Base-by-base conservation (phyloP, 2,797 vertebrate genomes). In the Schizopygopsis pylzovi region DNA sequence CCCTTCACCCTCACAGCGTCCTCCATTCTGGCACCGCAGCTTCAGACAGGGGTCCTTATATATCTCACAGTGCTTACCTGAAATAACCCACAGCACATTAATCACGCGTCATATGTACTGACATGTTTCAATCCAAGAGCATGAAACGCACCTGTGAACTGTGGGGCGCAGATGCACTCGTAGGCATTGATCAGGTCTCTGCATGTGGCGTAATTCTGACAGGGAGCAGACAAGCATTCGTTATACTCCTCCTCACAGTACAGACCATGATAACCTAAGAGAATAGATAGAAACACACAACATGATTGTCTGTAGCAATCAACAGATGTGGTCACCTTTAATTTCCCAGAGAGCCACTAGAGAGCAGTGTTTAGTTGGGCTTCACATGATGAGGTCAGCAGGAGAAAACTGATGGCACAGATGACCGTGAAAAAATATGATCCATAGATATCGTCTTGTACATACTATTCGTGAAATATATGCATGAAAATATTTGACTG, bases 221-320 rank as follows among this genome's bases (percentile, higher is more conserved):
- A 99, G 15, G 98, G 98, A 0, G 96, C 95, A 0, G 98, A 99
- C 86, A 98, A 93, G 90, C 98, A 99, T 91, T 99, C 98, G 0
- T 99, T 98, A 89, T 98, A 97, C 72, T 99, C 98, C 89, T 99
- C 98, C 86, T 99, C 98, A 86, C 98, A 99, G 90, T 99, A 99
- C 90, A 99, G 95, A 33, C 98, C 98, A 0, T 99, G 98, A 95
- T 98, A 99, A 87, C 98, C 98, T 99, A 87, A 91, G 47, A 92
- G 37, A 16, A 78, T 39, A 82, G 18, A 85, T 61, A 25, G 33
- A 75, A 70, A 81, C 22, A 72, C 1, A 43, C 15, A 8, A n/a
- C 49, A 52, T 70, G 25, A 71, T n/a, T 41, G 13, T 41, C 16
- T 52, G 20, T 39, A 20, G 11, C 75, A 39, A 15, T 56, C 33